Evolutionary conservation across 92 coral and sea anemone species (phyloP), one percentile per base, ranked within the genome.

Genomic region (Virgularia gustaviana): DNA sequence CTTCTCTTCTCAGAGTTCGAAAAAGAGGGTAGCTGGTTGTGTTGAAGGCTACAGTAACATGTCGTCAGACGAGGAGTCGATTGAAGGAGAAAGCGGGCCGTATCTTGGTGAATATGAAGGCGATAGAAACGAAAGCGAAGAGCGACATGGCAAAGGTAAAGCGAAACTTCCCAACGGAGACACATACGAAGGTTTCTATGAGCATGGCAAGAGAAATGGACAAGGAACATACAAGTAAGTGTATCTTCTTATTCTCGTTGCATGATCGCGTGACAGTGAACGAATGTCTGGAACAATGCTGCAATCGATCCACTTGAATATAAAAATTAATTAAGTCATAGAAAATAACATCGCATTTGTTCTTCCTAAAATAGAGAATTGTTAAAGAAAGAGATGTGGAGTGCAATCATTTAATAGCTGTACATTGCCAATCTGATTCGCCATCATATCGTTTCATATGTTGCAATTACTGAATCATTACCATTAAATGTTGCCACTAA

Each of bases 71-170:
- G 98, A 92, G 47, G 98, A 89, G 65, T 90, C 83, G 30, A 76
- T 90, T 18, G 89, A 61, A 4, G 96, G 86, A 2, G 98, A 92
- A 38, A 96, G 88, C 22, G 90, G 81, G 0, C 85, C 87, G 24
- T 86, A 92, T 65, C 83, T 92, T 45, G 97, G 98, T 27, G 98
- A 92, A 44, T 92, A 92, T 37, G 98, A 92, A 55, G 98, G 98
- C 29, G 96, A 92, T 19, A 73, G 98, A 71, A 92, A 92, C 49
- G 94, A 86, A 34, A 79, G 74, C 24, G 98, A 92, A 18, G 91
- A 92, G 53, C 59, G 98, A 47, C 98, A 92, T 39, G 98, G 98
- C 1, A 92, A 82, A 65, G 98, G 98, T 22, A 92, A 92, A 65
- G 98, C 98, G 0, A 92, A 91, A 37, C 72, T 92, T 16, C 98